A percentile compares a stretch with the other conserved stretches of the same genome.
Conservation (phyloP, 1,140 invertebrate genomes). For the Tyrophagus putrescentiae region DNA sequence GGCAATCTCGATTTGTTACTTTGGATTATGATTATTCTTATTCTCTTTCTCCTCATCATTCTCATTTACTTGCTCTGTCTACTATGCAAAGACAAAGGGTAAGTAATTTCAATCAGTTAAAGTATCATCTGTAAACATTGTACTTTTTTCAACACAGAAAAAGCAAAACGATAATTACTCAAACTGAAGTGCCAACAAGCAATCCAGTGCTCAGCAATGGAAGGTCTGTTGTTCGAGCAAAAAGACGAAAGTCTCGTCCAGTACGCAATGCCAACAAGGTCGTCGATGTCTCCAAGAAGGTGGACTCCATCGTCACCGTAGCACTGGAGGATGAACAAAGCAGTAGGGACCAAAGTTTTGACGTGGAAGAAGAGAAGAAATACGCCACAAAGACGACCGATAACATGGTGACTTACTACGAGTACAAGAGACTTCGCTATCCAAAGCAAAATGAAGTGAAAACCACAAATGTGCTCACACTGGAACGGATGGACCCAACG, state of each 20-base stretch:
- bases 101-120: too few relatives aligned
- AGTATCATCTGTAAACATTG: too few relatives aligned
- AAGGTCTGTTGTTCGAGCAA: neutral
- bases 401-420: neutral
- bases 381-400: neutral
- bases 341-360: neutral
- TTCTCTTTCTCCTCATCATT: neutral
- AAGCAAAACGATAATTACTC: neutral
- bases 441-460: neutral
- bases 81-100: neutral
- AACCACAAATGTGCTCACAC: neutral
- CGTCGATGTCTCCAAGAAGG: neutral
- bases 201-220: neutral
- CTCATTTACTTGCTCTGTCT: conserved; percentile 1
- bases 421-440: neutral
- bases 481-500: neutral
- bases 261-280: neutral
- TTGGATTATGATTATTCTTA: conserved; percentile 7
- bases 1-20: neutral
- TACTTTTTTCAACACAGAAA: too few relatives aligned
- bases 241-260: neutral
- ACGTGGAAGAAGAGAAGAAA: neutral
- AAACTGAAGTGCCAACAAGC: neutral
- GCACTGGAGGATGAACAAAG: neutral
- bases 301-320: neutral